Conservation (phyloP, 1,140 invertebrate species). For the Anagrus nilaparvatae region DNA sequence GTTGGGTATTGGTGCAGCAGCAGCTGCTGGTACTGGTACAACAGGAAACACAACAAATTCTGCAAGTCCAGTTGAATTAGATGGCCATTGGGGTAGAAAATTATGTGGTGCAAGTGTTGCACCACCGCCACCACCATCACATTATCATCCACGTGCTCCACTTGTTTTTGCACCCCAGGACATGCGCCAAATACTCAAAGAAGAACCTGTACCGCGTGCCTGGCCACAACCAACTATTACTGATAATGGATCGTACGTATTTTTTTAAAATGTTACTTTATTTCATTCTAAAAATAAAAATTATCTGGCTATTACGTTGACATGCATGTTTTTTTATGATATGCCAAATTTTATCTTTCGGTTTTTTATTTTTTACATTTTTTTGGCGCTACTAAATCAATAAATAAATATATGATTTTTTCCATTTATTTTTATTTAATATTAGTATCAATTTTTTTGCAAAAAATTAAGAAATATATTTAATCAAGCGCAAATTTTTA, state of each 20-base stretch:
- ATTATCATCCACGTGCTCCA: conserved; percentile 38
- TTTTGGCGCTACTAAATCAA: too few species aligned
- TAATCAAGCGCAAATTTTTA: too few species aligned
- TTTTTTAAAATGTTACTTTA: too few species aligned
- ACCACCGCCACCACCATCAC: conserved; percentile 37
- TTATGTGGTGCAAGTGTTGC: conserved; percentile 39
- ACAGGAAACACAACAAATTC: conserved; percentile 30
- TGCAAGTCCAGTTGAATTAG: conserved; percentile 39
- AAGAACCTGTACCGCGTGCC: conserved; percentile 39
- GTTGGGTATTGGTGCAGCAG: conserved; percentile 36
- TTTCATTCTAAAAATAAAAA: too few species aligned
- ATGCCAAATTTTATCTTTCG: too few species aligned
- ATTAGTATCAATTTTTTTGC: too few species aligned
- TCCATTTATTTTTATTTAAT: too few species aligned
- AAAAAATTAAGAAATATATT: too few species aligned
- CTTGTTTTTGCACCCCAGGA: conserved; percentile 40
- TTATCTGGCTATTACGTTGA: too few species aligned
- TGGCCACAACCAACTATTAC: conserved; percentile 38
- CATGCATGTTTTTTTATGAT: too few species aligned
- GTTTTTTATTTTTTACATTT: too few species aligned
- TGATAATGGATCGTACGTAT: conserved; percentile 38
- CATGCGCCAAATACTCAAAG: conserved; percentile 41
- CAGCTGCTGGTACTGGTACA: conserved; percentile 27
- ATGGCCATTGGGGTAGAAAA: conserved; percentile 40
- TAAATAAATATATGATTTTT: too few species aligned